These are phyloP conservation scores for Phoenicopterus ruber DNA, from an alignment of 2,113 vertebrate species.

Conservation along the genomic window DNA sequence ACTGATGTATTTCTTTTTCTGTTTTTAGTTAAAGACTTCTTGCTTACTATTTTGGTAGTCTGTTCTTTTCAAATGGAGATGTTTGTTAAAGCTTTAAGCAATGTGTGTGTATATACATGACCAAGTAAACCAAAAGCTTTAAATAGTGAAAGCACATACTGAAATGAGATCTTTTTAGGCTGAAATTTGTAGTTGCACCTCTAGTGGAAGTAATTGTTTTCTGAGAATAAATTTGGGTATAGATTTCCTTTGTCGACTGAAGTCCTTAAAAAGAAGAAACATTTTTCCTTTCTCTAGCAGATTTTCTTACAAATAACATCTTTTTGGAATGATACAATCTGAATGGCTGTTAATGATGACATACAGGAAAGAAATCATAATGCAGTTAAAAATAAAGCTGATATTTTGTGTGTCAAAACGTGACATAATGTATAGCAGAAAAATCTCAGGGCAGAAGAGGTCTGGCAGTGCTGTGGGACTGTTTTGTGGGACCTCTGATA, in stretches of 20 bases:
- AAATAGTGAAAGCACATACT: background rate
- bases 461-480: background rate
- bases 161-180: background rate
- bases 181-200: background rate
- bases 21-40: background rate
- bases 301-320: background rate
- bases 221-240: background rate
- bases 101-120: rapidly evolving
- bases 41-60: background rate
- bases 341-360: background rate
- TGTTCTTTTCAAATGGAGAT: background rate
- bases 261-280: background rate
- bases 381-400: background rate
- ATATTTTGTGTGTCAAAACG: background rate
- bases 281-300: background rate
- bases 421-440: background rate
- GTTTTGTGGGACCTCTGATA: background rate
- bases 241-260: background rate
- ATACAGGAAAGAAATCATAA: background rate
- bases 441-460: background rate
- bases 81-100: background rate
- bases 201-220: background rate
- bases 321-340: background rate
- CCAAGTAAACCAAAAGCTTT: background rate
- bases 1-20: background rate